A percentile compares a stretch with the other conserved stretches of the same genome.
These are phyloP conservation scores for Rhabditoides inermis DNA, from an alignment of 2,888 invertebrate species.

Conservation along the genomic window DNA sequence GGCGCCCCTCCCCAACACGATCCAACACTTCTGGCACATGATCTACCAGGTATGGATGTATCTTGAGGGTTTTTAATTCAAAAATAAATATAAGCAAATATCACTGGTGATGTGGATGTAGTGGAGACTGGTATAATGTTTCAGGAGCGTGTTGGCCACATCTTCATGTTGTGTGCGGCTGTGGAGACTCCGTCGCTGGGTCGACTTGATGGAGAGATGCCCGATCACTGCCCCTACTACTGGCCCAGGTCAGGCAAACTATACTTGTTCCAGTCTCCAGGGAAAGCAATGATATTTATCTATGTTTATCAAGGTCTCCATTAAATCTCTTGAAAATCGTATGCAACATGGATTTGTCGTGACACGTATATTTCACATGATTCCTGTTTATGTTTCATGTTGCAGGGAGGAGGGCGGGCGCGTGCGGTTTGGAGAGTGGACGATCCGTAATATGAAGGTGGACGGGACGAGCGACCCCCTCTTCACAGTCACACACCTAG, in stretches of 20 bases:
- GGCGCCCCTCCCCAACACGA: conserved; percentile 39
- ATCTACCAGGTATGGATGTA: too few species aligned
- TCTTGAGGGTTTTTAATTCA: too few species aligned
- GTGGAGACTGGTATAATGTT: conserved; percentile 11
- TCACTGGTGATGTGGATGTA: too few species aligned
- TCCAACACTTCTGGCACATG: conserved; percentile 45
- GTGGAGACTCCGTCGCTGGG: conserved; percentile 30
- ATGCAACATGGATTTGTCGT: too few species aligned
- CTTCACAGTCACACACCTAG: conserved; percentile 39
- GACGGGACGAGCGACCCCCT: conserved; percentile 42
- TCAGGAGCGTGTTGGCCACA: conserved; percentile 24
- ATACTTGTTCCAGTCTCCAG: not conserved
- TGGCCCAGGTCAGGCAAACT: conserved; percentile 34
- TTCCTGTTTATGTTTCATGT: conserved; percentile 3
- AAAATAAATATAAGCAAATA: too few species aligned
- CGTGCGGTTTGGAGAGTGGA: conserved; percentile 23
- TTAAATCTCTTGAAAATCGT: too few species aligned
- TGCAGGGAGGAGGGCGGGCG: conserved; percentile 20
- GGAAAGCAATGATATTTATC: too few species aligned
- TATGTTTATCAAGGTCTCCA: too few species aligned
- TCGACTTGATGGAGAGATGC: conserved; percentile 14
- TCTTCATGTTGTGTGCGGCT: conserved; percentile 46
- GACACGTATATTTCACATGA: too few species aligned
- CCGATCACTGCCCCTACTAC: conserved; percentile 38
- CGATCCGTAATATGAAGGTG: conserved; percentile 22